Base-by-base conservation (phyloP, 2,888 invertebrate species). In the Chrysodeixis includens region DNA sequence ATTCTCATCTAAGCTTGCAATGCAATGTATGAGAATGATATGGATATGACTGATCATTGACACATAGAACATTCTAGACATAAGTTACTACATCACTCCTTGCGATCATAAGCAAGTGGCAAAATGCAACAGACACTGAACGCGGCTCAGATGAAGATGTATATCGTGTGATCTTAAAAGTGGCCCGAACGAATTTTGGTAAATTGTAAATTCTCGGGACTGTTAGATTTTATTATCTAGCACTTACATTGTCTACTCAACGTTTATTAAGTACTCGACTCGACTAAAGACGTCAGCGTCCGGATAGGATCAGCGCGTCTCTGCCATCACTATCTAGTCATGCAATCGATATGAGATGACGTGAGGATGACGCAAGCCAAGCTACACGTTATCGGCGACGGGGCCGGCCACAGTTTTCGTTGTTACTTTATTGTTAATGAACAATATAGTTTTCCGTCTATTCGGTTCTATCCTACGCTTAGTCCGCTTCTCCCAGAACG, bases 341-440 rank as follows among this genome's bases (percentile, higher is more conserved):
- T 65, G 52, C 59, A 12, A 40, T 46, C 16, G 49, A n/a, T 44
- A 12, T 44, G n/a, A 40, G 20, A 68, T 61, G 61, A 66, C 16
- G 40, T 83, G 81, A 83, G 66, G 62, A 72, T 62, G 66, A 61
- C 71, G 54, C 61, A 70, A 59, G 73, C 66, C 66, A 70, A 72
- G 69, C 73, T 83, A 88, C 77, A 84, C 83, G 74, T 81, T 75
- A 60, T 83, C 81, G 79, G 85, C 83, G 64, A 82, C 85, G 64
- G 82, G 79, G 82, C 83, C 89, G 71, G 86, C 83, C 76, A 88
- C 74, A 44, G 90, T 84, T 83, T 86, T 90, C 30, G 89, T 89
- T 60, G 90, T 90, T 78, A 92, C 86, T 89, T 93, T 94, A 84
- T 95, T 95, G 86, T 95, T 95, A 70, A 95, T 95, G 74, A 94